Evolutionary conservation across 2,113 vertebrate genomes (phyloP), one percentile per base, ranked within the genome.

Genomic region (Myodes glareolus): DNA sequence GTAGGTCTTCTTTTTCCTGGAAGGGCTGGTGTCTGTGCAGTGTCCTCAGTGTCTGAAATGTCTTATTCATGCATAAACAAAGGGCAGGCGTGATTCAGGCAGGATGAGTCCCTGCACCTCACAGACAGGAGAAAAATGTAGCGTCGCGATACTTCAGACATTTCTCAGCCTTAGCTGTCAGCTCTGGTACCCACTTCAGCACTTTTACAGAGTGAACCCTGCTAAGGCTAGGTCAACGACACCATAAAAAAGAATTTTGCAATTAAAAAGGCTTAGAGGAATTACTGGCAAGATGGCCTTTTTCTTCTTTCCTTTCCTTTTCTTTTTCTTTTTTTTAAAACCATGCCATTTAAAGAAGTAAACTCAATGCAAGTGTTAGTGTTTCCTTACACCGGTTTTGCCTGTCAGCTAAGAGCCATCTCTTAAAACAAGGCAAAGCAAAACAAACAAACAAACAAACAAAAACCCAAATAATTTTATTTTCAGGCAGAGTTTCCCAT

Each of bases 191-290:
- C 90, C 96, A 92, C 94, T 95, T 91, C 90, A 97, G 96, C 96
- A 97, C 97, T 95, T 97, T 97, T 97, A 84, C 93, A 95, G 90
- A 75, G 50, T 92, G 97, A 97, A 96, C 94, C 96, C 96, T 77
- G 92, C 67, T 33, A 80, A 92, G 96, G 84, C 88, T 27, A 72
- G 97, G 96, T 96, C 94, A 77, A 80, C 7, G 4, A 50, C 77
- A 90, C 78, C 92, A 94, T 90, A 90, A 98, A 98, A 92, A 95
- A 65, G 21, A 88, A n/a, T 45, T 82, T 67, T 97, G 97, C 93
- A 94, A 97, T 98, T 98, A 97, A 98, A 98, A 98, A 97, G 92
- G 80, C 95, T 97, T 80, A 97, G 97, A 98, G 88, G 92, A 94
- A 96, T 94, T 81, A 63, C 78, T 91, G 89, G 88, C 90, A 94